phyloP scores from a whole-genome alignment of 2,113 vertebrate genomes.

The Ochotona princeps region DNA sequence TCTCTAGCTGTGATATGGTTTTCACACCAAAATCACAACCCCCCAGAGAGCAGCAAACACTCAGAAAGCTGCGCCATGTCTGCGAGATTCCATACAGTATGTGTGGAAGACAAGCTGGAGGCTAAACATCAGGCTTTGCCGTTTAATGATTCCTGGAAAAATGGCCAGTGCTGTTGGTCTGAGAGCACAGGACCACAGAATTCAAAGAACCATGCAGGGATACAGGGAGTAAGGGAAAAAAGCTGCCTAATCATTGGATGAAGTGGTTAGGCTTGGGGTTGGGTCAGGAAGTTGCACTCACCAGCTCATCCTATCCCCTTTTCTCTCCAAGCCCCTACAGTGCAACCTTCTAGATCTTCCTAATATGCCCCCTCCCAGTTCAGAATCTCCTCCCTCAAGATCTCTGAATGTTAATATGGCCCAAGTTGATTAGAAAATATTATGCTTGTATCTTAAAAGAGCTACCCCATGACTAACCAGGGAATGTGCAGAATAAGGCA shows the following conservation, averaged over 20 bases:
- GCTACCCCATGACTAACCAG: not conserved
- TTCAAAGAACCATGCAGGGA: not conserved
- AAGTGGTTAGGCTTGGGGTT: not conserved
- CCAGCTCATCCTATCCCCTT: not conserved
- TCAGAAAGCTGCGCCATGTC: too few species aligned
- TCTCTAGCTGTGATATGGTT: not conserved
- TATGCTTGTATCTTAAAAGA: not conserved
- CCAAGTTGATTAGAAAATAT: not conserved
- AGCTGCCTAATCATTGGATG: not conserved
- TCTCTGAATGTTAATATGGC: not conserved
- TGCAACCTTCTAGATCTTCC: not conserved
- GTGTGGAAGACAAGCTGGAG: not conserved
- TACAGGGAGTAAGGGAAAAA: accelerated
- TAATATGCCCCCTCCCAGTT: not conserved
- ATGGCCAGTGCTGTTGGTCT: accelerated
- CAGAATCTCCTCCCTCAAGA: not conserved
- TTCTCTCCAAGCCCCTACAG: not conserved
- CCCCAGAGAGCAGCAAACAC: too few species aligned
- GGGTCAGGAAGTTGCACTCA: accelerated
- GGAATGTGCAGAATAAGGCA: not conserved
- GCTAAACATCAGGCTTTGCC: too few species aligned
- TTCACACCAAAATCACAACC: not conserved
- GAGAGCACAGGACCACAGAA: not conserved
- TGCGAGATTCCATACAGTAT: not conserved
- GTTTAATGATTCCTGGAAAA: too few species aligned